phyloP scores from a whole-genome alignment of 2,113 vertebrate genomes.

The Athene noctua region DNA sequence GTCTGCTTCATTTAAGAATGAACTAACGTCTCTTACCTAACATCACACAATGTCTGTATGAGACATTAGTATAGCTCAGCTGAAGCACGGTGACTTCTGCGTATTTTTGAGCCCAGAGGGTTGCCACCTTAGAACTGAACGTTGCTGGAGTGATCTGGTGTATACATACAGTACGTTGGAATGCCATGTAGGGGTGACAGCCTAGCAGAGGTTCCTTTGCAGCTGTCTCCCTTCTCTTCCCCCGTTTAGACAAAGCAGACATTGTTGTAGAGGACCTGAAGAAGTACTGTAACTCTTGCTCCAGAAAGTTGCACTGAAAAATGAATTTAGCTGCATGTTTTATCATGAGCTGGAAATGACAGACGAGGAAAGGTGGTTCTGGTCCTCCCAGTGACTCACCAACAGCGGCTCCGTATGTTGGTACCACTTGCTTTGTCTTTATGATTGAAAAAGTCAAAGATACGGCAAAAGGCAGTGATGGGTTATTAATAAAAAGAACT shows the following conservation, averaged over 20 bases:
- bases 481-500: background rate
- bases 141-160: background rate
- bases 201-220: background rate
- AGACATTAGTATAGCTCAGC: background rate
- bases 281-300: background rate
- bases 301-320: background rate
- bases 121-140: background rate
- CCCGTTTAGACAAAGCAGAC: background rate
- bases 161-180: rapidly evolving
- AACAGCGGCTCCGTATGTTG: background rate
- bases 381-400: background rate
- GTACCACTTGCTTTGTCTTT: background rate
- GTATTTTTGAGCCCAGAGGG: background rate
- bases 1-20: background rate
- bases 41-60: background rate
- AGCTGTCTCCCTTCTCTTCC: background rate
- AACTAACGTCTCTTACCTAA: background rate
- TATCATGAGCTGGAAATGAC: background rate
- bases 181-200: background rate
- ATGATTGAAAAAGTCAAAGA: background rate
- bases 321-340: background rate
- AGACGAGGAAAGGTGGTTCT: background rate
- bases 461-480: background rate
- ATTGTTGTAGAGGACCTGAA: background rate
- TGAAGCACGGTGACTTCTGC: background rate